Percentiles rank a stretch among this genome's conserved stretches.
Evolutionary conservation across 2,888 invertebrate species (phyloP).

Genomic region (Diarsia brunnea): DNA sequence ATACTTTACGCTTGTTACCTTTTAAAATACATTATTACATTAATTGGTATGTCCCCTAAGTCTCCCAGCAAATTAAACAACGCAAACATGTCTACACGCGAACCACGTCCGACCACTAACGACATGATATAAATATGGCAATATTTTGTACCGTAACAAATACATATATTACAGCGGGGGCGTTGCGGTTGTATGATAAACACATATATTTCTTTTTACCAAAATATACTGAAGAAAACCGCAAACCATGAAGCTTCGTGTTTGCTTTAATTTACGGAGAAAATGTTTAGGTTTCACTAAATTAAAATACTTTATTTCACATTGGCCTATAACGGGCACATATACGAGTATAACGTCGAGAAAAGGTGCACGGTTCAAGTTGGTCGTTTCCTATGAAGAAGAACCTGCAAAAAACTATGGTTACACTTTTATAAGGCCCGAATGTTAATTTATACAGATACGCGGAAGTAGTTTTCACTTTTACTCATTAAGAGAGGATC

Average conservation of each 20-base stretch:
- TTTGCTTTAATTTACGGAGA: neutral
- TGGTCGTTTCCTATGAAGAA: too few relatives aligned
- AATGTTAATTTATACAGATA: neutral
- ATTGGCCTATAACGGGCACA: too few relatives aligned
- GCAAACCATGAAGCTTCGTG: neutral
- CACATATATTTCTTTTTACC: slow-evolving; percentile 9
- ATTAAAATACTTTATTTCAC: too few relatives aligned
- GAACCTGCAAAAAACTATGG: too few relatives aligned
- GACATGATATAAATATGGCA: slow-evolving; percentile 24
- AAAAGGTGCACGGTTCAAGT: too few relatives aligned
- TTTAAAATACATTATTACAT: slow-evolving; percentile 26
- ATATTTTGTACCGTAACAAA: slow-evolving; percentile 39
- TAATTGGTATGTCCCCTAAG: slow-evolving; percentile 33
- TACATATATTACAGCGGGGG: slow-evolving; percentile 18
- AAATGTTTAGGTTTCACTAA: neutral
- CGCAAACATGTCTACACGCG: slow-evolving; percentile 28
- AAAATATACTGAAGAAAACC: slow-evolving; percentile 9
- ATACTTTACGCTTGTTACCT: slow-evolving; percentile 13
- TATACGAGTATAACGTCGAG: too few relatives aligned
- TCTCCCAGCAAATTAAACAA: slow-evolving; percentile 22
- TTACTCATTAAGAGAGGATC: neutral
- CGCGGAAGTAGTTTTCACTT: too few relatives aligned
- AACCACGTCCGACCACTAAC: slow-evolving; percentile 22
- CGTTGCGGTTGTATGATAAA: slow-evolving; percentile 31
- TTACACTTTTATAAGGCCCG: too few relatives aligned